Evolutionary conservation across 2,113 vertebrate genomes (phyloP), one percentile per base, ranked within the genome.

Genomic region (Perca schrenkii): DNA sequence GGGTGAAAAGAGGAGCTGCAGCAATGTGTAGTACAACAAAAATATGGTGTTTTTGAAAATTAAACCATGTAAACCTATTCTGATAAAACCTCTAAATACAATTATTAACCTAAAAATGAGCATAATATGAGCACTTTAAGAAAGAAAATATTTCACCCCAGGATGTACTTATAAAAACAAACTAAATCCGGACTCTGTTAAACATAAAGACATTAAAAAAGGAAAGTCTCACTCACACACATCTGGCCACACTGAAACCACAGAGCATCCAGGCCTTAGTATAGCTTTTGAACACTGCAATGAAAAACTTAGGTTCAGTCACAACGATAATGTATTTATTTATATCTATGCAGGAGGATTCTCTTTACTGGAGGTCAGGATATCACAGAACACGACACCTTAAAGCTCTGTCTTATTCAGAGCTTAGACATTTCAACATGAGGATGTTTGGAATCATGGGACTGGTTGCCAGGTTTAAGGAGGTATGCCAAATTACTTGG

Each of bases 291-390:
- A 74, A 82, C 31, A 54, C 25, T 15, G 50, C 65, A 64, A 85
- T 82, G 43, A 88, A 79, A 68, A 73, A 34, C 47, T 57, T 25
- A 50, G 14, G n/a, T 72, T 68, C 25, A 69, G 15, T 80, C 69
- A 52, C 57, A 80, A 12, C 58, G 13, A 82, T 60, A 70, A 85
- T 79, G 43, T 77, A 74, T 74, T 74, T 67, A 72, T 82, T 25
- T 28, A 25, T 65, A 72, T 82, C 31, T 28, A 25, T 65, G 31
- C 63, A 60, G 36, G 63, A 71, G 4, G 4, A 47, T 64, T 76
- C n/a, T 19, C 10, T 73, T 43, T 17, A 40, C 46, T 31, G 22
- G 14, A 66, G 21, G 74, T 60, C 61, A 80, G 4, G 54, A n/a
- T 50, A 36, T 75, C 31, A 60, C 54, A 63, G 46, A 68, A 58